Conservation (phyloP, 2,797 vertebrate genomes). For the Antennarius maculatus region DNA sequence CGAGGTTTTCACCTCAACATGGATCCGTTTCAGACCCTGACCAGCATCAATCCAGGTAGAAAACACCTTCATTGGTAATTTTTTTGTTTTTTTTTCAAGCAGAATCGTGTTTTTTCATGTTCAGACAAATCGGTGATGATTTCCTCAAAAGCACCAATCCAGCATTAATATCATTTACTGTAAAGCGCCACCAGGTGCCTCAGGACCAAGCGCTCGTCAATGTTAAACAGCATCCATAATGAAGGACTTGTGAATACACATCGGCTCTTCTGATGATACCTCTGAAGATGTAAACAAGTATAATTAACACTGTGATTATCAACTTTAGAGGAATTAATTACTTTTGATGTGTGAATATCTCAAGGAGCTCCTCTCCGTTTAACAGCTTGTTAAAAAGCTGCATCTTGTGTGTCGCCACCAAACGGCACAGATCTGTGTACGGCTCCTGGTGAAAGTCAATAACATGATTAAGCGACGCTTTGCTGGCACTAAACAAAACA, state of each 20-base stretch:
- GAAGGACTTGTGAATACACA: conserved; percentile 58
- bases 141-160: conserved; percentile 48
- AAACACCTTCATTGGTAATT: too few relatives aligned
- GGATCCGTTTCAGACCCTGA: too few relatives aligned
- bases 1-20: too few relatives aligned
- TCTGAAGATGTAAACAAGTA: conserved; percentile 60
- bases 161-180: conserved; percentile 46
- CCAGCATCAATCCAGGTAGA: too few relatives aligned
- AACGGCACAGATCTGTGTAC: background rate
- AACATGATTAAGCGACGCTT: conserved; percentile 15
- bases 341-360: conserved; percentile 54
- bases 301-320: conserved; percentile 61
- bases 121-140: conserved; percentile 37
- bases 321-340: conserved; percentile 58
- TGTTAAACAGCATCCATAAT: conserved; percentile 51
- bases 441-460: background rate
- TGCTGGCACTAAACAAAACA: conserved; percentile 14
- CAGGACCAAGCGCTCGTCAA: conserved; percentile 34
- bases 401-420: background rate
- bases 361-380: conserved; percentile 37
- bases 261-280: conserved; percentile 41
- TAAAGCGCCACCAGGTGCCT: conserved; percentile 26
- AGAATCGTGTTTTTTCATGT: conserved; percentile 22
- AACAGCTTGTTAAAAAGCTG: conserved; percentile 31
- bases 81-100: background rate